Evolutionary conservation across 1,140 invertebrate species (phyloP).

Genomic region (Platyscapa corneri): DNA sequence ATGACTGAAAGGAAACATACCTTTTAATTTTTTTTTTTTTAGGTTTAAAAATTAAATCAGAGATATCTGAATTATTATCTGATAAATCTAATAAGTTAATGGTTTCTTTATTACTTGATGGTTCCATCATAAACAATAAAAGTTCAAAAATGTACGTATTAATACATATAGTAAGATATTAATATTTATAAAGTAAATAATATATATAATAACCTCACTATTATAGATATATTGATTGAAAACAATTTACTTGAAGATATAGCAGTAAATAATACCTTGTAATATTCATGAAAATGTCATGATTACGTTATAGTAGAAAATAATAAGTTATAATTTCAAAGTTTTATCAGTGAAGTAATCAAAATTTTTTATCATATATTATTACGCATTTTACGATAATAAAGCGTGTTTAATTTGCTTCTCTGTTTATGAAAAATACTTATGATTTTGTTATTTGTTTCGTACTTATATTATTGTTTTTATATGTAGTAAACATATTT

Average conservation of each 20-base stretch:
- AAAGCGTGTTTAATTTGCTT: too few species aligned
- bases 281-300: neutral
- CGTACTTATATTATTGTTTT: too few species aligned
- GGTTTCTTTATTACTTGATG: constrained; percentile 78
- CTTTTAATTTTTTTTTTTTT: constrained; percentile 77
- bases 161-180: too few species aligned
- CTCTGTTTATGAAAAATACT: too few species aligned
- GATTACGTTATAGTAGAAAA: neutral
- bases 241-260: neutral
- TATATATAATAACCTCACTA: constrained; percentile 25
- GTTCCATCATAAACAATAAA: constrained; percentile 63
- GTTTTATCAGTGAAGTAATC: too few species aligned
- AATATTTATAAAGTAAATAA: constrained; percentile 26
- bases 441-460: too few species aligned
- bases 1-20: constrained; percentile 64
- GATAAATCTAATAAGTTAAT: constrained; percentile 78
- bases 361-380: too few species aligned
- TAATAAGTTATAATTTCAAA: too few species aligned
- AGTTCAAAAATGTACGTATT: constrained; percentile 21
- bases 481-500: too few species aligned
- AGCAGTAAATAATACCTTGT: too few species aligned
- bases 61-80: constrained; percentile 77
- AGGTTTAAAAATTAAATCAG: constrained; percentile 77
- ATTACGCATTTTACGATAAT: too few species aligned
- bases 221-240: neutral